Base-by-base conservation (phyloP, 2,113 vertebrate genomes). In the Gobio gobio region DNA sequence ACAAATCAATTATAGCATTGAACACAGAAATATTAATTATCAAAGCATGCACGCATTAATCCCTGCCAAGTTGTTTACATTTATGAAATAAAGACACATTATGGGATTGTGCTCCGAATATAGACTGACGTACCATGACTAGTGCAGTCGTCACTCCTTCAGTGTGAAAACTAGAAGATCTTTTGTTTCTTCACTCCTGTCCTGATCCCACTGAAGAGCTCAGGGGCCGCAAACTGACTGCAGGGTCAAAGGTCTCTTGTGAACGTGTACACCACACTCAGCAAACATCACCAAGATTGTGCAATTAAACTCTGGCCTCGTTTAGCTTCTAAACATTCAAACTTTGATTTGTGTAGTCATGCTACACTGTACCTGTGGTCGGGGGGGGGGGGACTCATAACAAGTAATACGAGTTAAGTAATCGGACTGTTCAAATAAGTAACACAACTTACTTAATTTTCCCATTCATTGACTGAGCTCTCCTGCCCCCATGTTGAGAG, bases 181-280 rank as follows among this genome's bases (percentile, higher is more conserved):
- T 47, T 47, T 47, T 58, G 51, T 10, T 51, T 20, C 40, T 4
- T 4, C n/a, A 24, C 14, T 10, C 20, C 29, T 18, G 58, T 74
- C 26, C 59, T 26, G 16, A 66, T 70, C 43, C 73, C 29, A 66
- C 36, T 47, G 16, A 33, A 54, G 33, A 14, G 47, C 2, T 43
- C 26, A 51, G 54, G 45, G 33, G 22, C 45, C 33, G 85, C 36
- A 24, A 63, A 33, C 20, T 36, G 66, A 61, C 49, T 85, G 45
- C 54, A 68, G 83, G 81, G 83, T 89, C 90, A 92, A 91, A 84
- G 92, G 90, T 86, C 89, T 33, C 14, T 66, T 0, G 0, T 24
- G 58, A 61, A 61, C n/a, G 24, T 12, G n/a, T 12, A 20, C 2
- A 5, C 10, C 36, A 6, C 22, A 8, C 16, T 54, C 73, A 78